Evolutionary conservation across 2,797 vertebrate species (phyloP), one percentile per base, ranked within the genome.

Genomic region (Cyprinella venusta): DNA sequence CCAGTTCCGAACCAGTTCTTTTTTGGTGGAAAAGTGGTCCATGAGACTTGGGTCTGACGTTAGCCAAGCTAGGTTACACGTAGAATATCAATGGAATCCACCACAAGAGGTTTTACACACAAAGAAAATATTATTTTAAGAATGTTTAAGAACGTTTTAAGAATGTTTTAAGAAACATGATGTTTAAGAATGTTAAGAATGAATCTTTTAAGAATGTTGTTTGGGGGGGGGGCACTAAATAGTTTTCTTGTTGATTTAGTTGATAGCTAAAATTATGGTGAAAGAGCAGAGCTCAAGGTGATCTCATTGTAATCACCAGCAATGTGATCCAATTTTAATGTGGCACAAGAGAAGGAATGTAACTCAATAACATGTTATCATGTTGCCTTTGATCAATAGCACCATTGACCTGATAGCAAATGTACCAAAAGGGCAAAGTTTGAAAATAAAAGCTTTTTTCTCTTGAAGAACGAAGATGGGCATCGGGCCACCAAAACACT

Each of bases 391-490:
- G 82, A 92, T 92, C 90, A 90, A 91, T 90, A 88, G 68, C 56
- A 85, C 85, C 48, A 83, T 85, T 87, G 79, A 89, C 79, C 85
- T 84, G 86, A 90, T 88, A 82, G 48, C 79, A 85, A 87, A 81
- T 72, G 87, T 45, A 52, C 81, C 33, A 36, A 82, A 52, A 78
- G 90, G 86, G 77, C 85, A 91, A 91, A 92, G 92, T 87, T 90
- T 85, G 87, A 89, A 64, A 86, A 88, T 61, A n/a, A 83, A 87
- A 65, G 19, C 64, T 40, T 15, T 45, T 48, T 78, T 54, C 61
- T 61, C 8, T 38, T 42, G 77, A 85, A 84, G 10, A 77, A 69
- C 74, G 64, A 81, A 65, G 48, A 79, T 65, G 30, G 40, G 15
- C 16, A 42, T n/a, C 19, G 21, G 59, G 42, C n/a, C 38, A 76